phyloP scores from a whole-genome alignment of 2,797 vertebrate genomes.

The Acrossocheilus fasciatus region DNA sequence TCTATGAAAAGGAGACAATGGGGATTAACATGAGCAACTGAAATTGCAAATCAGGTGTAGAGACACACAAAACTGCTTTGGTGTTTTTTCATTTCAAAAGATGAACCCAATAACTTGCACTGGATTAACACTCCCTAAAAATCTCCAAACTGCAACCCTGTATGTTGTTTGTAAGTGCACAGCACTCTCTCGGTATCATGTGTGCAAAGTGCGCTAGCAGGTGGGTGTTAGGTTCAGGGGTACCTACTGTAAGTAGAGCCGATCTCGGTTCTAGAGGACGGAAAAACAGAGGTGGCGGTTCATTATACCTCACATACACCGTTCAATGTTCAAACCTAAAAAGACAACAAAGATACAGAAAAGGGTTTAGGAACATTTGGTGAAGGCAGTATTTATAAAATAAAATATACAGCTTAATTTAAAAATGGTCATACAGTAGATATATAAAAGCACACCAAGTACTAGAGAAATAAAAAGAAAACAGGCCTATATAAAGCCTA shows the following conservation, averaged over 20 bases:
- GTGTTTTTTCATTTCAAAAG: background rate
- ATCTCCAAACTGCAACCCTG: background rate
- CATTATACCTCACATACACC: conserved; percentile 72
- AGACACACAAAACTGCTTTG: background rate
- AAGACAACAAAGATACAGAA: conserved; percentile 18
- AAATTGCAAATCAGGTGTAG: background rate
- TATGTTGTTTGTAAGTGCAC: conserved; percentile 31
- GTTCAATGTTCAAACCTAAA: conserved; percentile 56
- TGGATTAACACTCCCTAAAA: background rate
- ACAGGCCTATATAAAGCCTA: background rate
- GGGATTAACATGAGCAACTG: conserved; percentile 1
- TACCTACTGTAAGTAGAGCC: conserved; percentile 76
- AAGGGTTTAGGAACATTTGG: background rate
- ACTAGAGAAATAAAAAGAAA: background rate
- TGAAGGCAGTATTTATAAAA: background rate
- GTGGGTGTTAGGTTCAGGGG: conserved; percentile 54
- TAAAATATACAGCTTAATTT: background rate
- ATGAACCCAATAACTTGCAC: background rate
- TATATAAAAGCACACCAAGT: background rate
- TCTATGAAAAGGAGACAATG: background rate
- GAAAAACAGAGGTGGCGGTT: conserved; percentile 63
- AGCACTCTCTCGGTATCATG: conserved; percentile 42
- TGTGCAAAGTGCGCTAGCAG: conserved; percentile 45
- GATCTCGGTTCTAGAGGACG: conserved; percentile 71
- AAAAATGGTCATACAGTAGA: background rate